Percentiles rank a stretch among this genome's conserved stretches.
Conservation (phyloP, 2,113 vertebrate genomes). For the Meles meles region DNA sequence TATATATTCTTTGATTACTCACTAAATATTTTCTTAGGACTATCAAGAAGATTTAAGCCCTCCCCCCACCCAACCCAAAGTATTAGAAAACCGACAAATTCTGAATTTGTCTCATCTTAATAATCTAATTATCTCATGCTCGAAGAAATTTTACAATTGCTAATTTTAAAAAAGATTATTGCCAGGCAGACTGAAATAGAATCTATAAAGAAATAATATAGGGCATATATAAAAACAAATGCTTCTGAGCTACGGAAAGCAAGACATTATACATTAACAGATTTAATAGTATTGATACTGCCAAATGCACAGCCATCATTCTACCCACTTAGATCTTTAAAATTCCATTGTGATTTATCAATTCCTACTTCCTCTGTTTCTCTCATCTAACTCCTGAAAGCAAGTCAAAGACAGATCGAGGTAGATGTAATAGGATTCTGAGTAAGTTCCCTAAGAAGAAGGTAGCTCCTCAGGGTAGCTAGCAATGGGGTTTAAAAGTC, state of each 20-base stretch:
- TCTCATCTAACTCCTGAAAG: neutral
- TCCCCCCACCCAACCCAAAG: neutral
- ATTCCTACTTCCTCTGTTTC: neutral
- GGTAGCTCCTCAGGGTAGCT: neutral
- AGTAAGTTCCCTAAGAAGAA: neutral
- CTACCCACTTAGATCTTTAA: neutral
- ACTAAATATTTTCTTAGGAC: slow-evolving; percentile 29
- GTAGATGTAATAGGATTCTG: neutral
- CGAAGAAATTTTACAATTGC: slow-evolving; percentile 35
- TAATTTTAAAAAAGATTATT: slow-evolving; percentile 8
- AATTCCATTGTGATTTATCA: neutral
- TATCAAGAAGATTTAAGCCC: neutral
- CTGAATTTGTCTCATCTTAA: slow-evolving; percentile 22
- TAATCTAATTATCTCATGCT: slow-evolving; percentile 40
- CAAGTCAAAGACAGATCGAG: neutral
- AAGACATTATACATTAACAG: neutral
- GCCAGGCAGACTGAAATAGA: slow-evolving; percentile 26
- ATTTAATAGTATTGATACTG: neutral
- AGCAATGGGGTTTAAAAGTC: neutral
- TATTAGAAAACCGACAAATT: slow-evolving; percentile 57
- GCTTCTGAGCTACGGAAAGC: neutral
- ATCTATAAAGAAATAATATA: slow-evolving; percentile 17
- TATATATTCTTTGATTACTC: neutral
- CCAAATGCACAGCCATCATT: neutral
- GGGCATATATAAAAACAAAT: neutral